Base-by-base conservation (phyloP, 2,888 invertebrate species). In the Parnassius mnemosyne region DNA sequence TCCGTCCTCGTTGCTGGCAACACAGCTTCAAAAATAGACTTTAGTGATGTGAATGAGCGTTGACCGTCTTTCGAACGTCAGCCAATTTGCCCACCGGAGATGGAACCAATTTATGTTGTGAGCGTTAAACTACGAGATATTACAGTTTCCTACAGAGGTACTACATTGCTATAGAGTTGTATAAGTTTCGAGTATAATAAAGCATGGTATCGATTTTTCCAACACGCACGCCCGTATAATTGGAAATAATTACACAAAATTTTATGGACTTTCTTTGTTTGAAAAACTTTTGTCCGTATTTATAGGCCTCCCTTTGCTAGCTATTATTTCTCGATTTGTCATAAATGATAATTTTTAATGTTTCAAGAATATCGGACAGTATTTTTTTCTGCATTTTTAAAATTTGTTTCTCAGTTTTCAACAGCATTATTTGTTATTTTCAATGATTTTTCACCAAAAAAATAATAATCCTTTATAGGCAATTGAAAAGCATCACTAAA, bases 41-140 rank as follows among this genome's bases (percentile, higher is more conserved):
- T 52, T 43, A 57, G 53, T 61, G 49, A 41, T 56, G 61, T 57
- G n/a, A 43, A 57, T 43, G 43, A 42, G 46, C 25, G 46, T 57
- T 53, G 63, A 69, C 66, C 68, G 65, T 69, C 68, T 68, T 77
- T 76, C 73, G 73, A 77, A 71, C 76, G 62, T 59, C 60, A 58
- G 74, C 76, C 77, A 79, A 79, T 80, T 84, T 79, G 80, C 79
- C 78, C 81, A 81, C 78, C 80, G 83, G 81, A 77, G 76, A 70
- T 70, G 76, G 82, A 83, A 77, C 71, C 81, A 85, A 86, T 86
- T 85, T 81, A 75, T 74, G 68, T 71, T 69, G 70, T 72, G 76
- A 71, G 79, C 79, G 78, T 79, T 81, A 49, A 49, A 49, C 73
- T 75, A 80, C 74, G 73, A 76, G 72, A 75, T 69, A 85, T 81